A percentile compares a stretch with the other conserved stretches of the same genome.
These are phyloP conservation scores for Petroica traversi DNA, from an alignment of 2,113 vertebrate genomes.

Conservation along the genomic window DNA sequence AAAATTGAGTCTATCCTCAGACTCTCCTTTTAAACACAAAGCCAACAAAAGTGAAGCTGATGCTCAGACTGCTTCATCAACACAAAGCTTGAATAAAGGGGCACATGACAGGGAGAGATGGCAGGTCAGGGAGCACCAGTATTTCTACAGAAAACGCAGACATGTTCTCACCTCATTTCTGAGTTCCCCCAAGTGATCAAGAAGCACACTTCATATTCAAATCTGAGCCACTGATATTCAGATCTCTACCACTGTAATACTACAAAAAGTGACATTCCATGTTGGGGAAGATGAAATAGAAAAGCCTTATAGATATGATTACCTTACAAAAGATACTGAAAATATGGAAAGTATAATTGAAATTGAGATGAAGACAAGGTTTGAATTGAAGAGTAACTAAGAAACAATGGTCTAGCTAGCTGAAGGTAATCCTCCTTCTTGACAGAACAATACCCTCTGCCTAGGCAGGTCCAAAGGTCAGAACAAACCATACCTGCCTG, in stretches of 20 bases:
- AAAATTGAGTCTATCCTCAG: accelerated
- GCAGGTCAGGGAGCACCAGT: background rate
- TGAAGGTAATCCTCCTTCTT: too few species aligned
- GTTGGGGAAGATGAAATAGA: too few species aligned
- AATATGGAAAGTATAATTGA: too few species aligned
- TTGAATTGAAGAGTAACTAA: too few species aligned
- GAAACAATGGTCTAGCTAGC: too few species aligned
- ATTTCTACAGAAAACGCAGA: background rate
- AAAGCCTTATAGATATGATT: too few species aligned
- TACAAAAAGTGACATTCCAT: too few species aligned
- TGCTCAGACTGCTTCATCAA: background rate
- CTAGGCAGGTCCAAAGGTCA: too few species aligned
- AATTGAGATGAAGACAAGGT: too few species aligned
- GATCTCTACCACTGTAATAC: background rate
- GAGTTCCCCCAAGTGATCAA: background rate
- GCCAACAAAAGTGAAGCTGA: background rate
- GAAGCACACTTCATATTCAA: background rate
- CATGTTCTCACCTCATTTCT: background rate
- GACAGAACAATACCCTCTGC: too few species aligned
- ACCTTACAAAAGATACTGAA: too few species aligned
- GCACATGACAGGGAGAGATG: background rate
- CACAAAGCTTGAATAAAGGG: background rate
- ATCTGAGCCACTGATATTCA: background rate
- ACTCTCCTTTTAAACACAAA: background rate
- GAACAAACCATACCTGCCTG: too few species aligned